phyloP scores from a whole-genome alignment of 2,888 invertebrate species.

The Acleris emargana region DNA sequence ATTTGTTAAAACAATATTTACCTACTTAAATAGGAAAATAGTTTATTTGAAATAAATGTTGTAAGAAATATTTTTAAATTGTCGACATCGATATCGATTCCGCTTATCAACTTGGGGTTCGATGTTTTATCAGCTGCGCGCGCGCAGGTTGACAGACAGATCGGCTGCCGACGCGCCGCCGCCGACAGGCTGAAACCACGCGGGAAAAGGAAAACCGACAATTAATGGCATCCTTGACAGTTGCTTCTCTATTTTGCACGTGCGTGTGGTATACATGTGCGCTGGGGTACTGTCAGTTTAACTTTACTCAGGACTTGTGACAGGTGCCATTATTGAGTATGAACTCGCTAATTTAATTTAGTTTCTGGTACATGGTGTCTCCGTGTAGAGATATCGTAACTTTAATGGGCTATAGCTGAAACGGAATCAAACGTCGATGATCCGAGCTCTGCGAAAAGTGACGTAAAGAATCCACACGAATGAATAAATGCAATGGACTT shows the following conservation, averaged over 20 bases:
- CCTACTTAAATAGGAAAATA: too few relatives aligned
- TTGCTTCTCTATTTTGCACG: constrained; percentile 25
- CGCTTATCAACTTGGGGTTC: neutral
- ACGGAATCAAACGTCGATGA: too few relatives aligned
- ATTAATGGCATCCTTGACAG: constrained; percentile 33
- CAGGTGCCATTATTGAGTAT: too few relatives aligned
- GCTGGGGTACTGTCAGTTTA: neutral
- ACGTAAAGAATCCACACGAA: too few relatives aligned
- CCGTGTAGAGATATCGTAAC: too few relatives aligned
- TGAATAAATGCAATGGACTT: too few relatives aligned
- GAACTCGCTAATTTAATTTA: too few relatives aligned
- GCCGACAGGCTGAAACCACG: constrained; percentile 37
- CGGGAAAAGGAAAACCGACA: constrained; percentile 22
- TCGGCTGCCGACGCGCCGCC: constrained; percentile 60
- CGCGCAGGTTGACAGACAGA: constrained; percentile 62
- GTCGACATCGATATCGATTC: constrained; percentile 17
- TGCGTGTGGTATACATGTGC: constrained; percentile 13
- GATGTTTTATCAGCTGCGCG: constrained; percentile 34
- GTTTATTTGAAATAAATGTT: too few relatives aligned
- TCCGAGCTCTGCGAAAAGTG: too few relatives aligned
- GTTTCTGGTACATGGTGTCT: too few relatives aligned
- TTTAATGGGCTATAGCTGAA: too few relatives aligned
- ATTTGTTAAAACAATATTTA: too few relatives aligned
- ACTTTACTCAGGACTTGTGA: neutral
- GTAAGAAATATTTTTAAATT: neutral